Conservation (phyloP, 2,113 vertebrate species). For the Verasper variegatus region DNA sequence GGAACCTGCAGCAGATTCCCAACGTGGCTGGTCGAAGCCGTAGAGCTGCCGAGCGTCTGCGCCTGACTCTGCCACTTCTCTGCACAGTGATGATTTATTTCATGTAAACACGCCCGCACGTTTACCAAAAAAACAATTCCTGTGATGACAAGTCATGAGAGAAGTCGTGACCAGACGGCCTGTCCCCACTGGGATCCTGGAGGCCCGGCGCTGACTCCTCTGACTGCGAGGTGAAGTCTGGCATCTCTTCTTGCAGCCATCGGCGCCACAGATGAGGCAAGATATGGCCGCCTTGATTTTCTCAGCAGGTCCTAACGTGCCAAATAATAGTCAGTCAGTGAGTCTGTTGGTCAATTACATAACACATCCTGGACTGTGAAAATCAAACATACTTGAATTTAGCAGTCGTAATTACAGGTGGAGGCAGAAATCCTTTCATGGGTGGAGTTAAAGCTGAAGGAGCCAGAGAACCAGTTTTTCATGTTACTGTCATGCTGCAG, state of each 20-base stretch:
- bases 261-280: slow-evolving; percentile 36
- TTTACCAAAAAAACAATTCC: no score
- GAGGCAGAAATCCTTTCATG: not conserved
- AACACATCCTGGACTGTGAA: not conserved
- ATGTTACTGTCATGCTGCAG: not conserved
- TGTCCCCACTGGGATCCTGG: no score
- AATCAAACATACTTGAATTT: slow-evolving; percentile 3
- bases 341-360: slow-evolving; percentile 36
- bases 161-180: not conserved
- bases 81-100: no score
- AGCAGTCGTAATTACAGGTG: not conserved
- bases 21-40: no score
- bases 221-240: slow-evolving; percentile 19
- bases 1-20: no score
- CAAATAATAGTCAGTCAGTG: slow-evolving; percentile 16
- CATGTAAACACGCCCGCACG: no score
- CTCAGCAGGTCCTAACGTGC: slow-evolving; percentile 41
- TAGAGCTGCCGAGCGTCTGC: no score
- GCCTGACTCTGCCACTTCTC: no score
- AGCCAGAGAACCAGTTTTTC: slow-evolving; percentile 11
- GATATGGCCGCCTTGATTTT: slow-evolving; percentile 48
- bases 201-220: slow-evolving; percentile 1
- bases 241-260: slow-evolving; percentile 49
- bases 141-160: no score
- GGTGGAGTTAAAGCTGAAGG: not conserved